Base-by-base conservation (phyloP, 2,113 vertebrate species). In the Polyodon spathula region DNA sequence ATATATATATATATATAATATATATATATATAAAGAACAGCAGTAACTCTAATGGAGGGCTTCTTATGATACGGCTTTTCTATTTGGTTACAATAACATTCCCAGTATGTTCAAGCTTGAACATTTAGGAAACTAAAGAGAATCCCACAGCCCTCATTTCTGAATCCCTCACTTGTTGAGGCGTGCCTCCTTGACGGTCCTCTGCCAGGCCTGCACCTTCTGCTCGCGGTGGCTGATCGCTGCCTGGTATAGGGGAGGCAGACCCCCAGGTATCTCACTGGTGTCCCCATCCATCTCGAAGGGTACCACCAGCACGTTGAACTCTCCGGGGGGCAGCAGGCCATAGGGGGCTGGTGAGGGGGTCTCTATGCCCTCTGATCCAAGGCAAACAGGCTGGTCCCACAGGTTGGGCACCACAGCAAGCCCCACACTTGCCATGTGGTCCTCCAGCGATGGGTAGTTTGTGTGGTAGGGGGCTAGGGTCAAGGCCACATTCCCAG, bases 231-330 rank as follows among this genome's bases (percentile, higher is more conserved):
- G 82, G 0, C 73, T 81, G 59, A 94, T 60, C 0, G 71, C 90
- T 56, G 84, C 86, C 79, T 88, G 90, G 64, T 97, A 99, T 0
- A 15, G 66, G 0, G 68, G 64, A 0, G 94, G 93, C 38, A 99
- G 75, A 10, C 89, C 93, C 4, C 95, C 92, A 0, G 96, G 95
- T 0, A 91, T 89, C 74, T 99, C 96, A 0, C 83, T 89, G 0
- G 93, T 97, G 77, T 97, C 94, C 6, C 95, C 96, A 73, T 95
- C 90, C 89, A 94, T 97, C 78, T 90, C 78, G 71, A 97, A 99
- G 41, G 96, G 96, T 67, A 92, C 82, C 10, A 90, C 88, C 40
- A 97, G 82, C 5, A 83, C 66, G 68, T 89, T 86, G 62, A 99
- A 92, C 60, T 95, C 88, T 0, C 62, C 71, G 0, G 91, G 89